Percentiles rank a stretch among this genome's conserved stretches.
phyloP scores from a whole-genome alignment of 2,797 vertebrate genomes.

The Sebastolobus altivelis region DNA sequence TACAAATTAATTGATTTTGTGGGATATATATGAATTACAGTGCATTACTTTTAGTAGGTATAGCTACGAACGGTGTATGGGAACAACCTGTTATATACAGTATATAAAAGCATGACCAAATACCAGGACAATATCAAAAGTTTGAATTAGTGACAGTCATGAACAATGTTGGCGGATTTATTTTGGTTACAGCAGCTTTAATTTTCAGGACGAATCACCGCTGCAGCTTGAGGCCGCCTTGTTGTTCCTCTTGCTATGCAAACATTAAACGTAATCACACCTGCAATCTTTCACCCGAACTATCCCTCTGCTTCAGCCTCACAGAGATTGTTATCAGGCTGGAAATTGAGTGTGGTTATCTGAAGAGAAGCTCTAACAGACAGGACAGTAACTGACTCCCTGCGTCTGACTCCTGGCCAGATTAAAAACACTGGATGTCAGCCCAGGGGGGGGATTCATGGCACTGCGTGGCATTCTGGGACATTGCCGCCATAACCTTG shows the following conservation, averaged over 20 bases:
- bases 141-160: background rate
- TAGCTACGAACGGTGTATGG: no score
- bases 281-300: constrained; percentile 27
- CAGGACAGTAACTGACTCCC: constrained; percentile 28
- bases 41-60: no score
- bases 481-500: constrained; percentile 61
- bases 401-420: constrained; percentile 37
- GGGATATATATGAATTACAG: no score
- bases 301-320: background rate
- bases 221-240: background rate
- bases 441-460: constrained; percentile 28
- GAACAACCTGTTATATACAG: no score
- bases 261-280: constrained; percentile 35
- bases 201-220: background rate
- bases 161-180: background rate
- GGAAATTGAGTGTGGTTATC: constrained; percentile 54
- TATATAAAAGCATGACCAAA: background rate
- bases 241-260: constrained; percentile 8
- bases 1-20: no score
- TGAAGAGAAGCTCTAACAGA: constrained; percentile 20
- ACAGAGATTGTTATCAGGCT: constrained; percentile 23
- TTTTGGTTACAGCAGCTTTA: background rate
- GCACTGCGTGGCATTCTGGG: constrained; percentile 55
- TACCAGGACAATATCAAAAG: background rate
- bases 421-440: constrained; percentile 58